A percentile compares a stretch with the other conserved stretches of the same genome.
Evolutionary conservation across 2,888 invertebrate species (phyloP).

Genomic region (Volucella zonaria): DNA sequence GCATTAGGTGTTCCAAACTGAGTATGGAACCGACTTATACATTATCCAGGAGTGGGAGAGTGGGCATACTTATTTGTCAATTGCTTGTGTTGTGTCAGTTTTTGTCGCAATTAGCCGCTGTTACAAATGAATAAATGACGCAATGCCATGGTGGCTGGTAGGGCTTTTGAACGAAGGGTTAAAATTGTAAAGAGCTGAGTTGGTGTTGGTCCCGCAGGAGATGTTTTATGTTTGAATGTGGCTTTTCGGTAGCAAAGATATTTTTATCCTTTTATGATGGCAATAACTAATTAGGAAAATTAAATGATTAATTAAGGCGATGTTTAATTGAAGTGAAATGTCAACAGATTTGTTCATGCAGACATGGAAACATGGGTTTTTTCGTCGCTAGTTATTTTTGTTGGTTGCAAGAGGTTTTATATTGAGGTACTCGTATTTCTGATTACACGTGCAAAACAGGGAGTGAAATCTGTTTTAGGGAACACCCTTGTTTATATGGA

Average conservation of each 20-base stretch:
- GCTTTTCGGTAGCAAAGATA: background rate
- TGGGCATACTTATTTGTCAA: constrained; percentile 55
- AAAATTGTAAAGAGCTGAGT: background rate
- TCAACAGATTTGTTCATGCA: background rate
- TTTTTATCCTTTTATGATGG: constrained; percentile 16
- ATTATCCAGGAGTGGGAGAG: background rate
- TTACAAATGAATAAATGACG: constrained; percentile 52
- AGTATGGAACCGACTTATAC: background rate
- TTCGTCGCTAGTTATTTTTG: too few species aligned
- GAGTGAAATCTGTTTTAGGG: too few species aligned
- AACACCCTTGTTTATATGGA: too few species aligned
- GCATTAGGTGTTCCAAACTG: constrained; percentile 37
- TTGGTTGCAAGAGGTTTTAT: too few species aligned
- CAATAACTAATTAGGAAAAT: constrained; percentile 8
- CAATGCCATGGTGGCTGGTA: constrained; percentile 1
- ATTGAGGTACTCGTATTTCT: too few species aligned
- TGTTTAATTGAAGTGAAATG: constrained; percentile 7
- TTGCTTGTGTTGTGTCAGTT: constrained; percentile 65
- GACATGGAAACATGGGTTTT: too few species aligned
- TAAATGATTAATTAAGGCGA: background rate
- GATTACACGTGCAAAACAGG: too few species aligned
- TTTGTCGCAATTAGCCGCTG: constrained; percentile 49
- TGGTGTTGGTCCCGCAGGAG: constrained; percentile 21
- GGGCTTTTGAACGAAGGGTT: constrained; percentile 32
- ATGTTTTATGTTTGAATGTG: background rate